Evolutionary conservation across 37 sponge, comb jelly and placozoan species (phyloP).

Genomic region (Mnemiopsis leidyi): DNA sequence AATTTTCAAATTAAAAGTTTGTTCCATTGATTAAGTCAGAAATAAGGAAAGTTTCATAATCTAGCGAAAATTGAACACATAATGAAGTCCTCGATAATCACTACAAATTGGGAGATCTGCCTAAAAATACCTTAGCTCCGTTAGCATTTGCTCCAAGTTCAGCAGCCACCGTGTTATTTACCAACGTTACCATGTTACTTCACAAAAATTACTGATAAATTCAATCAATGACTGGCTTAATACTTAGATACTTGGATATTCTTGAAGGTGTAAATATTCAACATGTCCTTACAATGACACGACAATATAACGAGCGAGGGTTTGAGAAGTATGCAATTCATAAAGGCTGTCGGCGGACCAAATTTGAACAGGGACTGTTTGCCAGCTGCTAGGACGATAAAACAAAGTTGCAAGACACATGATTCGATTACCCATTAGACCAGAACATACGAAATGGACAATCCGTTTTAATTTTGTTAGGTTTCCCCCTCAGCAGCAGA

Average conservation of each 20-base stretch:
- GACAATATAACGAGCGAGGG: too few relatives aligned
- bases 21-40: too few relatives aligned
- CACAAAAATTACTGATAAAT: background rate
- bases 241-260: background rate
- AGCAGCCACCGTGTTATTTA: background rate
- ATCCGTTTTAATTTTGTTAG: background rate
- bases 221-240: background rate
- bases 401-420: background rate
- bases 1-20: background rate
- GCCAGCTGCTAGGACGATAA: background rate
- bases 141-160: too few relatives aligned
- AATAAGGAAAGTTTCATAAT: too few relatives aligned
- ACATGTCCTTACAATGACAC: too few relatives aligned
- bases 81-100: too few relatives aligned
- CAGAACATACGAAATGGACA: background rate
- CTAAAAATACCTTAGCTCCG: too few relatives aligned
- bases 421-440: background rate
- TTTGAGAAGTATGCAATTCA: too few relatives aligned
- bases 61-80: too few relatives aligned
- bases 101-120: too few relatives aligned
- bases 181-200: background rate
- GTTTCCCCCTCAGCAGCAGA: background rate
- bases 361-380: background rate
- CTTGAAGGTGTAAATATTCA: too few relatives aligned
- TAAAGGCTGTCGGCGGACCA: background rate